Percentiles rank a stretch among this genome's conserved stretches.
Conservation (phyloP, 2,113 vertebrate species). For the Ursus arctos region DNA sequence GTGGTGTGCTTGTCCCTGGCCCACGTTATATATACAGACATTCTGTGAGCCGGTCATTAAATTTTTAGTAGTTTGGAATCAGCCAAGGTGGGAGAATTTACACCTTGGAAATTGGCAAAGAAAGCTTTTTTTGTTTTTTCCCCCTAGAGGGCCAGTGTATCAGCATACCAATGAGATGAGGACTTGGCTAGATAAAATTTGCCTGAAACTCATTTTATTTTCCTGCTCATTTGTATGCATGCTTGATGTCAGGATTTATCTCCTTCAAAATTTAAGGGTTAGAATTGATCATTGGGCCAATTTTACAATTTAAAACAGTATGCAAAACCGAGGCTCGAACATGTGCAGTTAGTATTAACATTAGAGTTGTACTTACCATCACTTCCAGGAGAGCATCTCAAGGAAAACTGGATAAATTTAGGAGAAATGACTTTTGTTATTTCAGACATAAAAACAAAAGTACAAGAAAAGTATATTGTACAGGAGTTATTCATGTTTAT, state of each 20-base stretch:
- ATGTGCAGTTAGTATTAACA: neutral
- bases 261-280: neutral
- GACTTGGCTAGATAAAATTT: neutral
- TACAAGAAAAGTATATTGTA: neutral
- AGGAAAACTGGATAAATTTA: neutral
- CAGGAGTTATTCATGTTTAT: neutral
- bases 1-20: neutral
- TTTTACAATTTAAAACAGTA: neutral
- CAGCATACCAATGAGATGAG: neutral
- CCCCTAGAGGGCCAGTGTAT: neutral
- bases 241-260: neutral
- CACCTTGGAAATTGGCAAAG: neutral
- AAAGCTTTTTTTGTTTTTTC: neutral
- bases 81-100: neutral
- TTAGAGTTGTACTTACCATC: neutral
- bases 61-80: neutral
- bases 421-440: neutral
- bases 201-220: neutral
- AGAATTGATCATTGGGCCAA: neutral
- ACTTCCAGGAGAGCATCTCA: neutral
- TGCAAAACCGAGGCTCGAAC: neutral
- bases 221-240: neutral
- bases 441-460: neutral
- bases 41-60: neutral
- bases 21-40: neutral